Evolutionary conservation across 2,797 vertebrate species (phyloP), one percentile per base, ranked within the genome.

Genomic region (Phoeniculus purpureus): DNA sequence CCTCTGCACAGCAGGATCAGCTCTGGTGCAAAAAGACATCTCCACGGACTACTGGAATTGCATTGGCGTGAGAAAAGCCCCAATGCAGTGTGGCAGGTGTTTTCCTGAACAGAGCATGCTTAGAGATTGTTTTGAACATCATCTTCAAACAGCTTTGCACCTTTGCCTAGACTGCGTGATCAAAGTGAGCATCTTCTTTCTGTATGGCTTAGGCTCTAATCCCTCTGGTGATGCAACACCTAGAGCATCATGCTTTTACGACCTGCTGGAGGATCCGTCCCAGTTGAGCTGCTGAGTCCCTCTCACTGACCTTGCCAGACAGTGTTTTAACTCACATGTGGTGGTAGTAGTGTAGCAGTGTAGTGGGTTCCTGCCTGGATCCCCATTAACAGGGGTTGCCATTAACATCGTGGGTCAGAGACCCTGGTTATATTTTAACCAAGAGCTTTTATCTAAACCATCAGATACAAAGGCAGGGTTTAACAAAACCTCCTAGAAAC

Each of bases 261-360:
- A 65, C 59, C 68, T 52, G 88, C 92, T 90, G 80, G 45, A 71
- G 91, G 68, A 85, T 82, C 91, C 25, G 77, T 91, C 85, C 92
- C 93, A 85, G 85, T 12, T 27, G 9, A 59, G 62, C 89, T 20
- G 2, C 70, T 89, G 72, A 81, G 73, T 96, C 95, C 85, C 84
- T 72, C 87, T 94, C 93, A 92, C 55, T 21, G n/a, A 50, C 94
- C 77, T 90, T 81, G 71, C 80, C 87, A 89, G 89, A 73, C 29
- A 67, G 73, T 75, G 68, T 92, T 93, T 96, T 84, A 95, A 93
- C 56, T 96, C 75, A 77, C 37, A 37, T 37, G 37, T 37, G 37
- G 37, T 37, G 37, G 37, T 37, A 37, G 37, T 37, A 37, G 37
- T 37, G 37, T 37, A 37, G 37, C 37, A 37, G 37, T 37, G 37